Evolutionary conservation across 1,140 invertebrate genomes (phyloP).

Genomic region (Drosophila elegans): DNA sequence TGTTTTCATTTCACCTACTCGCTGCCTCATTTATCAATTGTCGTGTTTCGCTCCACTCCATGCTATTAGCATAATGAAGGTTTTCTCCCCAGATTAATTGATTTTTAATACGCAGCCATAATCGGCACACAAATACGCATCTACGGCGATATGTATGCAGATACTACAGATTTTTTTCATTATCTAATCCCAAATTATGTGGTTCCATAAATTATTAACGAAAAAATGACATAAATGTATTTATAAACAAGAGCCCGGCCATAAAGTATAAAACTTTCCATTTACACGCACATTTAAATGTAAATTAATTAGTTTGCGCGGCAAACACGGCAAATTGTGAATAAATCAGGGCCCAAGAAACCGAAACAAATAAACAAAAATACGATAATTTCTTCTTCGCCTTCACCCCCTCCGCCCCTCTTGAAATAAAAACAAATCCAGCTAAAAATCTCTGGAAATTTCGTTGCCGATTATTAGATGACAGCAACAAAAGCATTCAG

Average conservation of each 20-base stretch:
- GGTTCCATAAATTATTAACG: conserved; percentile 58
- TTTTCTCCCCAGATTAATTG: conserved; percentile 53
- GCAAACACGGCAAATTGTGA: conserved; percentile 34
- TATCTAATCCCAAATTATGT: conserved; percentile 63
- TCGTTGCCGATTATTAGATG: conserved; percentile 39
- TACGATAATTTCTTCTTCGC: not conserved
- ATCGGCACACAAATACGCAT: conserved; percentile 11
- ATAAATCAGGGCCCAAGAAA: conserved; percentile 25
- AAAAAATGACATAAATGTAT: conserved; percentile 7
- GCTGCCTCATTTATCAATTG: conserved; percentile 42
- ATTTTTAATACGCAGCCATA: conserved; percentile 52
- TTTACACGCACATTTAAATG: conserved; percentile 53
- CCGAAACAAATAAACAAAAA: conserved; percentile 12
- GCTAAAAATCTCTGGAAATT: conserved; percentile 13
- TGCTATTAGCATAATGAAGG: conserved; percentile 52
- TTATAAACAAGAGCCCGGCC: conserved; percentile 4
- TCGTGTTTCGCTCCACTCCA: not conserved
- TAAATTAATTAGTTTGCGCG: conserved; percentile 53
- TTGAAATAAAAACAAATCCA: conserved; percentile 11
- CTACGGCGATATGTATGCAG: conserved; percentile 7
- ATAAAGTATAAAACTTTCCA: conserved; percentile 50
- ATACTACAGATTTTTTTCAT: conserved; percentile 9
- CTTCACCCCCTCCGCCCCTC: not conserved
- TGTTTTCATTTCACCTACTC: conserved; percentile 30
- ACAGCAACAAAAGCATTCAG: not conserved